Conservation (phyloP, 2,113 vertebrate species). For the Cyprinodon variegatus region DNA sequence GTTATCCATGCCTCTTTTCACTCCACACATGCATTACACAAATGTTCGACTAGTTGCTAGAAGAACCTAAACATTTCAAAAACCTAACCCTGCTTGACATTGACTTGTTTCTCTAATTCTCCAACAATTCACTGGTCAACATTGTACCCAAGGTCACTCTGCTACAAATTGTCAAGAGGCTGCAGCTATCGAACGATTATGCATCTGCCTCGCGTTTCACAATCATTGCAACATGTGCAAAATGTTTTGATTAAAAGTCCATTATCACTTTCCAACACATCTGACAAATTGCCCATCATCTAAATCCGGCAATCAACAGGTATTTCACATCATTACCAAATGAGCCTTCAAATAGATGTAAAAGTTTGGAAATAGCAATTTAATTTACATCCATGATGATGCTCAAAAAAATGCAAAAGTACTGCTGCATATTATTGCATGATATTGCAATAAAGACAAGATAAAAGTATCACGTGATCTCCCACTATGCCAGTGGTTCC, state of each 20-base stretch:
- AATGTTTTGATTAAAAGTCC: neutral
- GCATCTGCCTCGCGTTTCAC: neutral
- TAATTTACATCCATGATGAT: neutral
- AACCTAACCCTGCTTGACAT: neutral
- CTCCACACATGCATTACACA: conserved; percentile 46
- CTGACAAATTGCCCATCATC: neutral
- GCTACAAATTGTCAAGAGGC: neutral
- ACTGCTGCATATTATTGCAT: too few species aligned
- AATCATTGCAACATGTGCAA: neutral
- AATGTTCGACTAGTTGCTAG: conserved; percentile 47
- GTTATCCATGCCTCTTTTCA: conserved; percentile 57
- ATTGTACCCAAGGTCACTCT: neutral
- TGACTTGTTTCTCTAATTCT: neutral
- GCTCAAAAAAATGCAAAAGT: too few species aligned
- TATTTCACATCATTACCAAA: neutral
- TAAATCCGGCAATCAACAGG: neutral
- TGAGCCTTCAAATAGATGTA: neutral
- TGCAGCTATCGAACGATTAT: neutral
- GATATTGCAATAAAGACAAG: neutral
- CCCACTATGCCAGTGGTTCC: neutral
- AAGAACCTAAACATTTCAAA: conserved; percentile 5
- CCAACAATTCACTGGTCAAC: neutral
- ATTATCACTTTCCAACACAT: neutral
- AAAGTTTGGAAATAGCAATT: neutral
- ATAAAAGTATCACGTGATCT: neutral